Base-by-base conservation (phyloP, 2,113 vertebrate species). In the Clarias batrachus region DNA sequence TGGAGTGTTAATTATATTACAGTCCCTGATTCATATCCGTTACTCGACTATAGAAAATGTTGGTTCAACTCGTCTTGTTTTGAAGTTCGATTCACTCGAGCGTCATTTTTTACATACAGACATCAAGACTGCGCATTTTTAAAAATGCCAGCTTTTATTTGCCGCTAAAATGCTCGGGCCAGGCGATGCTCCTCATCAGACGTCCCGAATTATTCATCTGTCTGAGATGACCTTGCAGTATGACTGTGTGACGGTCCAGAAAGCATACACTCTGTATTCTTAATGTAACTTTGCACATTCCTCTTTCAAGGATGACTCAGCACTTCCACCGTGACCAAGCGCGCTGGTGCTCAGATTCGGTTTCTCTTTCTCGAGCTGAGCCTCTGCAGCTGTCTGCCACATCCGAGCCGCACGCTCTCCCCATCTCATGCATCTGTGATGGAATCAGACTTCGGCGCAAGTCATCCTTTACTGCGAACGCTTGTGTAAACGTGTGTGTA, bases 361-460 rank as follows among this genome's bases (percentile, higher is more conserved):
- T 90, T 93, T 91, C 83, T 82, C 85, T 91, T 92, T 90, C 85
- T 87, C 79, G 93, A 91, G 90, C 92, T 88, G 90, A 89, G 30
- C 37, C 70, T 37, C 66, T 86, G 91, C 92, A 94, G 92, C 92
- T 94, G 92, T 90, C 84, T 8, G 70, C 88, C 90, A 85, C 90
- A 92, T 90, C 90, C 91, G 89, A 91, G 85, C 81, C 73, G 85
- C 88, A 85, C 59, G 81, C 66, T 52, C 83, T 68, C 25, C 82
- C 79, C 79, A 73, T 52, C 78, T 85, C 62, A 85, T 16, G 9
- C 27, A 66, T 82, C 68, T 25, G 54, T 13, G 83, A 27, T 63
- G 48, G n/a, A 63, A 77, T 78, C 78, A 63, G 52, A 54, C n/a
- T 56, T n/a, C 21, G 62, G 63, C 7, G n/a, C 85, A 89, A 77